Evolutionary conservation across 2,797 vertebrate species (phyloP).

Genomic region (Myotis myotis): DNA sequence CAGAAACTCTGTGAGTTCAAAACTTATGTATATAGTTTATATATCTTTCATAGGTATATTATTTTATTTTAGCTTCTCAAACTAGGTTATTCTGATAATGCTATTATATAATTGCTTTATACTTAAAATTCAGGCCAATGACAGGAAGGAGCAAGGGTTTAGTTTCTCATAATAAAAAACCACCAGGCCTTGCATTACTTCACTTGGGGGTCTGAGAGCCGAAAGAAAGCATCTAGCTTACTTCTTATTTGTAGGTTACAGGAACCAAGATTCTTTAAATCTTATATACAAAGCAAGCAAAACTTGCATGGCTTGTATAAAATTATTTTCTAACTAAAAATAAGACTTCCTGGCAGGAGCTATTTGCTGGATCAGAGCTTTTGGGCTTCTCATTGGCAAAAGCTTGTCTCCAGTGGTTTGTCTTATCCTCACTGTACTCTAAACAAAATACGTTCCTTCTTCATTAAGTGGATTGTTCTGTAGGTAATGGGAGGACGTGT

Average conservation of each 20-base stretch:
- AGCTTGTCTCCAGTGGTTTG: slow-evolving; percentile 63
- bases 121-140: slow-evolving; percentile 1
- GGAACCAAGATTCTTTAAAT: slow-evolving; percentile 53
- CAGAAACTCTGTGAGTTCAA: background rate
- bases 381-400: slow-evolving; percentile 56
- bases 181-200: background rate
- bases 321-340: slow-evolving; percentile 76
- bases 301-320: slow-evolving; percentile 69
- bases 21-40: background rate
- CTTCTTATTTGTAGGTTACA: slow-evolving; percentile 50
- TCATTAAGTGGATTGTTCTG: slow-evolving; percentile 68
- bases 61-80: slow-evolving; percentile 5
- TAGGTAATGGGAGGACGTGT: slow-evolving; percentile 62
- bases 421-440: slow-evolving; percentile 16
- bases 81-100: background rate
- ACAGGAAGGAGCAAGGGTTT: background rate
- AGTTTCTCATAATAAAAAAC: background rate
- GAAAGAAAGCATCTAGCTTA: slow-evolving; percentile 40
- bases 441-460: slow-evolving; percentile 62
- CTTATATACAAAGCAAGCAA: slow-evolving; percentile 63
- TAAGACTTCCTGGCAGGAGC: slow-evolving; percentile 69
- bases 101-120: background rate
- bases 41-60: background rate
- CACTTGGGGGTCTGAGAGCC: background rate
- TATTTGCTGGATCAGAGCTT: slow-evolving; percentile 76